Evolutionary conservation across 2,797 vertebrate genomes (phyloP).

Genomic region (Scomberomorus guttatus): DNA sequence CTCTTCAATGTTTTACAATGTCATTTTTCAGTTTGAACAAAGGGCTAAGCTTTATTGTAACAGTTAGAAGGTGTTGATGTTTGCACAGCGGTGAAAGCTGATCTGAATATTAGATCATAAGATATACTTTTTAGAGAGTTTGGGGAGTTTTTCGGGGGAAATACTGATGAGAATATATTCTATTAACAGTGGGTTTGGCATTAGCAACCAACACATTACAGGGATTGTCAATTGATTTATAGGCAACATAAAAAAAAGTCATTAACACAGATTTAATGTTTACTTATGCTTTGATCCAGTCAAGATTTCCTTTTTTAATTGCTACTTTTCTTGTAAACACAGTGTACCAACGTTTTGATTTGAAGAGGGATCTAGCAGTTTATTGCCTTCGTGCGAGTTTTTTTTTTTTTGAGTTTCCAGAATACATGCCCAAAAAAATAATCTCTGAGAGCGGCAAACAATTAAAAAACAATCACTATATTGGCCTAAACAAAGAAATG

Average conservation of each 20-base stretch:
- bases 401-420: background rate
- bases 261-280: background rate
- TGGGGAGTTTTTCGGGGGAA: background rate
- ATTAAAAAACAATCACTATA: constrained; percentile 1
- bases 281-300: background rate
- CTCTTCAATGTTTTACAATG: constrained; percentile 9
- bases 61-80: background rate
- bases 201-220: background rate
- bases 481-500: background rate
- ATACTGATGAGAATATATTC: background rate
- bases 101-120: constrained; percentile 17
- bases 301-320: background rate
- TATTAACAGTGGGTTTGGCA: background rate
- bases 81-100: background rate
- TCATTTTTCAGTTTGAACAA: constrained; percentile 31
- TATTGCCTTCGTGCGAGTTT: background rate
- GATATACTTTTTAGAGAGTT: background rate
- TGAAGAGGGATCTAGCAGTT: background rate
- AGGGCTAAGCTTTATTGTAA: constrained; percentile 3
- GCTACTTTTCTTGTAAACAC: constrained; percentile 8
- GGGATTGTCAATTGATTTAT: background rate
- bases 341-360: background rate
- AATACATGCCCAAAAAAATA: constrained; percentile 13
- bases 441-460: background rate
- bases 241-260: background rate